These are phyloP conservation scores for Urocynchramus pylzowi DNA, from an alignment of 2,113 vertebrate species.

Conservation along the genomic window DNA sequence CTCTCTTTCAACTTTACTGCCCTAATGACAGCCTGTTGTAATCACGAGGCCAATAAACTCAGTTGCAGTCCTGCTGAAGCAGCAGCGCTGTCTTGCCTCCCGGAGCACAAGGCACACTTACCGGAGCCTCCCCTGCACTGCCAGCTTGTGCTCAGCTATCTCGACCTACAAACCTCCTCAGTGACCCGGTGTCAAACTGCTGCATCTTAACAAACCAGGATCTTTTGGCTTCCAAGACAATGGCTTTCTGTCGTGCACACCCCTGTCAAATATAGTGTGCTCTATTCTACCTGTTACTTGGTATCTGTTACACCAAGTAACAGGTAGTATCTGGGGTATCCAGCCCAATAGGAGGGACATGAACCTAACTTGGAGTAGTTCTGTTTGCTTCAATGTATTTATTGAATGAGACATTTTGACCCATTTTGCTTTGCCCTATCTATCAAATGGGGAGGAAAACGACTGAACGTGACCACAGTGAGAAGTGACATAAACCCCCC, in stretches of 20 bases:
- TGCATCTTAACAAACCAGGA: neutral
- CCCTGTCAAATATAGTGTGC: neutral
- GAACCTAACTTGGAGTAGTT: neutral
- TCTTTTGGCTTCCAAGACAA: neutral
- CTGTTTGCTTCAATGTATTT: neutral
- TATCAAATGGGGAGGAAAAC: neutral
- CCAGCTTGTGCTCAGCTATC: neutral
- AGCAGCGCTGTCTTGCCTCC: neutral
- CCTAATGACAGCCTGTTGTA: slow-evolving; percentile 20
- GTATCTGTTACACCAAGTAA: neutral
- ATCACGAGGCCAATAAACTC: slow-evolving; percentile 4
- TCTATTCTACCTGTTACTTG: neutral
- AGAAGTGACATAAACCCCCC: neutral
- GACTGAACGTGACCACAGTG: neutral
- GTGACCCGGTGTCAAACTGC: neutral
- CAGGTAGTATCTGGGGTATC: too few species aligned
- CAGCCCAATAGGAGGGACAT: neutral
- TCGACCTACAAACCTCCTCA: neutral
- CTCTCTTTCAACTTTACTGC: neutral
- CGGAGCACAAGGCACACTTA: neutral
- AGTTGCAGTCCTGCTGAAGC: neutral
- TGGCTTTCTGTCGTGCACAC: neutral
- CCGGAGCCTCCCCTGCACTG: neutral
- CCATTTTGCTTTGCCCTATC: neutral
- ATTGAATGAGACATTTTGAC: neutral